phyloP scores from a whole-genome alignment of 2,888 invertebrate species.

The Heliconius sara region DNA sequence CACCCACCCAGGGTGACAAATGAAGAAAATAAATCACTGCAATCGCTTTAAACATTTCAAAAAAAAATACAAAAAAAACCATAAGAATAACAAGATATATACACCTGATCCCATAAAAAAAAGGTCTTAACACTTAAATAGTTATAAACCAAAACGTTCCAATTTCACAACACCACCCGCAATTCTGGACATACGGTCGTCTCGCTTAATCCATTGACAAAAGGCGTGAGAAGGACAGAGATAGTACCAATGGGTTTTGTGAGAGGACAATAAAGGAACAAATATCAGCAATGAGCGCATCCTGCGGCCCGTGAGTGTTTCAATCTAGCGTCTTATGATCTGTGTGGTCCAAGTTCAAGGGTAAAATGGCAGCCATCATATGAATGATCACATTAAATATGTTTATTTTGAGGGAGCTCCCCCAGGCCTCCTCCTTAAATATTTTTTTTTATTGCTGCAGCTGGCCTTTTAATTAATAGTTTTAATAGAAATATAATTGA shows the following conservation, averaged over 20 bases:
- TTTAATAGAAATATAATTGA: no score
- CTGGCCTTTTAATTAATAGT: no score
- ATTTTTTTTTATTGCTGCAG: no score
- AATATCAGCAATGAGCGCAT: slow-evolving; percentile 63
- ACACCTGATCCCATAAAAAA: slow-evolving; percentile 1
- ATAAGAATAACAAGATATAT: neutral
- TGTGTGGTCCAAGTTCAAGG: slow-evolving; percentile 32
- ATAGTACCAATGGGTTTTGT: slow-evolving; percentile 48
- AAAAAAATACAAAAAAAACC: neutral
- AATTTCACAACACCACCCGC: neutral
- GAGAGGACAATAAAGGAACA: slow-evolving; percentile 59
- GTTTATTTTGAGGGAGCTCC: no score
- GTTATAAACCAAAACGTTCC: slow-evolving; percentile 13
- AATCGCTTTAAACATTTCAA: neutral
- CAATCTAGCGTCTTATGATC: slow-evolving; percentile 49
- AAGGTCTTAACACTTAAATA: slow-evolving; percentile 15
- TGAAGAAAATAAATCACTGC: no score
- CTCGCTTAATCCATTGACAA: slow-evolving; percentile 39
- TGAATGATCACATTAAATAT: no score
- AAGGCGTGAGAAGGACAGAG: slow-evolving; percentile 39
- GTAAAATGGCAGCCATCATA: neutral
- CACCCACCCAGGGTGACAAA: no score
- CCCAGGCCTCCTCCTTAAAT: no score
- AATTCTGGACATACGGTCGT: slow-evolving; percentile 29
- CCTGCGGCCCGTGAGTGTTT: slow-evolving; percentile 60